Percentiles rank a stretch among this genome's conserved stretches.
These are phyloP conservation scores for Ianthella basta DNA, from an alignment of 37 sponge, comb jelly and placozoan genomes.

Conservation along the genomic window DNA sequence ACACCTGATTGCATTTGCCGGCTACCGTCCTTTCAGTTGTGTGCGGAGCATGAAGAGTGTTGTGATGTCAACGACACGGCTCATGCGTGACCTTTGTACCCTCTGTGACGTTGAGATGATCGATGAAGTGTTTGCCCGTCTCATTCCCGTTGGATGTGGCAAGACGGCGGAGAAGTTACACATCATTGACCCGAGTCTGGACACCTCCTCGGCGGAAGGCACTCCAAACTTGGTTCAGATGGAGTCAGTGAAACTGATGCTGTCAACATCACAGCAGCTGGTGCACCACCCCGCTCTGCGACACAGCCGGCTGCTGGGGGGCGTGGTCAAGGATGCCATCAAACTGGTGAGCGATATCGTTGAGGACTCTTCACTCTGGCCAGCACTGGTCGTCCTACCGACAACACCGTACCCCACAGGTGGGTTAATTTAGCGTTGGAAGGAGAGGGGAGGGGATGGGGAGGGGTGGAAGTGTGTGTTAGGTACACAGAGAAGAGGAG, in stretches of 20 bases:
- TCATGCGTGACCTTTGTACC: conserved; percentile 5
- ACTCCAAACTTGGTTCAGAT: neutral
- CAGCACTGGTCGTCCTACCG: neutral
- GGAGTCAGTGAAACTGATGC: conserved; percentile 26
- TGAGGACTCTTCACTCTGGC: conserved; percentile 8
- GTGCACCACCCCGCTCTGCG: conserved; percentile 11
- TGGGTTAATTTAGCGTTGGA: neutral
- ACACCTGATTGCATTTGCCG: conserved; percentile 58
- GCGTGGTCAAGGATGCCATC: conserved; percentile 21
- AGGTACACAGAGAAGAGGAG: too few relatives aligned
- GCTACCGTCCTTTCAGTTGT: conserved; percentile 52
- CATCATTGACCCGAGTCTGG: conserved; percentile 5
- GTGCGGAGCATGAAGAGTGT: conserved; percentile 60
- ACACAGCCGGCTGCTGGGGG: neutral
- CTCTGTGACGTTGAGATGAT: conserved; percentile 8
- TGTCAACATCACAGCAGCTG: neutral
- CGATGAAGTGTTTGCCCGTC: neutral
- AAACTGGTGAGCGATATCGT: neutral
- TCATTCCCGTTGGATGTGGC: conserved; percentile 11
- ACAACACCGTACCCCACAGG: conserved; percentile 8
- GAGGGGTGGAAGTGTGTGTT: too few relatives aligned
- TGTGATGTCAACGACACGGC: conserved; percentile 20
- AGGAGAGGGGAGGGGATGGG: too few relatives aligned
- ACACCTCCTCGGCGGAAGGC: neutral
- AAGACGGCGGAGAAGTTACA: conserved; percentile 24